A percentile compares a stretch with the other conserved stretches of the same genome.
Evolutionary conservation across 2,113 vertebrate genomes (phyloP).

Genomic region (Calyptommatus sinebrachiatus): DNA sequence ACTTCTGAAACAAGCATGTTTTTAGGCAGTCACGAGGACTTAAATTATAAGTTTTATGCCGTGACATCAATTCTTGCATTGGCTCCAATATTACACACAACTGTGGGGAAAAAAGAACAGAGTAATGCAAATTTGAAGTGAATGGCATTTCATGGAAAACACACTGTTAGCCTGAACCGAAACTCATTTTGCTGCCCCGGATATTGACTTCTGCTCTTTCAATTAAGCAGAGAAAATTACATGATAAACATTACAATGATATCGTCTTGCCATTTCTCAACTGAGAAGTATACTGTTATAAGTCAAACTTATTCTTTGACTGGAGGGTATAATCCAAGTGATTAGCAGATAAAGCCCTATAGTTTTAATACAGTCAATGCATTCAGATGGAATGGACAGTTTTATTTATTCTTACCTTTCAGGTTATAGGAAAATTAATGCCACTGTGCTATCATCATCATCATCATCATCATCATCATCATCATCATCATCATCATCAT

Average conservation of each 20-base stretch:
- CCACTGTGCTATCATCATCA: too few species aligned
- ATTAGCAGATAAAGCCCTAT: too few species aligned
- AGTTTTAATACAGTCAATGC: too few species aligned
- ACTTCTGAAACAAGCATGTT: constrained; percentile 98
- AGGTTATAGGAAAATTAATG: too few species aligned
- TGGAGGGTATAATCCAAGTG: too few species aligned
- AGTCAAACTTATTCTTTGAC: too few species aligned
- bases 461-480: too few species aligned
- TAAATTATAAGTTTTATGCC: constrained; percentile 99
- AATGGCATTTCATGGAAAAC: not conserved
- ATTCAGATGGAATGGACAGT: too few species aligned
- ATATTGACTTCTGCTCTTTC: not conserved
- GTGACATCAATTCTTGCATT: constrained; percentile 99
- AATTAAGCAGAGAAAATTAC: not conserved
- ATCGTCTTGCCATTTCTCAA: not conserved
- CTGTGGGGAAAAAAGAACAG: constrained; percentile 70
- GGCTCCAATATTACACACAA: constrained; percentile 99
- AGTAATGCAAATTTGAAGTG: constrained; percentile 24
- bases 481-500: too few species aligned
- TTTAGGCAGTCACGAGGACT: constrained; percentile 98
- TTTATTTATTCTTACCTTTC: too few species aligned
- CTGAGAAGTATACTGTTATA: not conserved
- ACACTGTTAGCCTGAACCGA: constrained; percentile 25
- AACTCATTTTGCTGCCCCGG: not conserved
- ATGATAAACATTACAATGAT: not conserved